phyloP scores from a whole-genome alignment of 2,888 invertebrate genomes.

The Gibbula magus region DNA sequence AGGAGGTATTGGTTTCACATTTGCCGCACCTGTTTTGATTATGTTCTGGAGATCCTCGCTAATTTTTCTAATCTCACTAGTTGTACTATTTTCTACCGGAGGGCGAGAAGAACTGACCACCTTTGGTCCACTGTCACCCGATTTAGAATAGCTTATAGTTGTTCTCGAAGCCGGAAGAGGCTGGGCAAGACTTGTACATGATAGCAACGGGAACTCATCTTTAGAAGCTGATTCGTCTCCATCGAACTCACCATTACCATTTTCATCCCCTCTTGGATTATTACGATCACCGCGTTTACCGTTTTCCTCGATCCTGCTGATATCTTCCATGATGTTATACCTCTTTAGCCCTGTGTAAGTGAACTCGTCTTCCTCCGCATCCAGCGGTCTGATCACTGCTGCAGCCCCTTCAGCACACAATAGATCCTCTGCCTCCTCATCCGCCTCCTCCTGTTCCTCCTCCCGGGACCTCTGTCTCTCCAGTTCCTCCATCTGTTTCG shows the following conservation, averaged over 20 bases:
- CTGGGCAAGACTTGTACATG: constrained; percentile 26
- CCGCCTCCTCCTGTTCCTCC: constrained; percentile 41
- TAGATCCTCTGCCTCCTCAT: constrained; percentile 45
- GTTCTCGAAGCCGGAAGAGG: constrained; percentile 6
- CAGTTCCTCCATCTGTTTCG: constrained; percentile 65
- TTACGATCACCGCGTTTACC: constrained; percentile 22
- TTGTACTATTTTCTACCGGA: constrained; percentile 35
- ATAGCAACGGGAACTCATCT: constrained; percentile 22
- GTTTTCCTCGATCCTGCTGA: constrained; percentile 58
- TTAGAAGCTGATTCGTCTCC: not conserved
- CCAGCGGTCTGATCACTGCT: constrained; percentile 31
- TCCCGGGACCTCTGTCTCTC: constrained; percentile 59
- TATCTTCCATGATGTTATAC: constrained; percentile 70
- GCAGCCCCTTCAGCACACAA: constrained; percentile 20
- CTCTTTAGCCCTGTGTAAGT: constrained; percentile 61
- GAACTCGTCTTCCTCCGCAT: constrained; percentile 41
- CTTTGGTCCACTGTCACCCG: not conserved
- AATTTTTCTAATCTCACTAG: constrained; percentile 45
- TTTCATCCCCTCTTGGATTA: constrained; percentile 29
- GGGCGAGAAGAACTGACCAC: not conserved
- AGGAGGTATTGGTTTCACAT: constrained; percentile 47
- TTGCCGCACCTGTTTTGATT: constrained; percentile 37
- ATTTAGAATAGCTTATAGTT: not conserved
- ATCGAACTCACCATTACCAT: constrained; percentile 29
- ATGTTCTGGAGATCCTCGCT: constrained; percentile 48